These are phyloP conservation scores for Dryomyza anilis DNA, from an alignment of 2,888 invertebrate species.

Conservation along the genomic window DNA sequence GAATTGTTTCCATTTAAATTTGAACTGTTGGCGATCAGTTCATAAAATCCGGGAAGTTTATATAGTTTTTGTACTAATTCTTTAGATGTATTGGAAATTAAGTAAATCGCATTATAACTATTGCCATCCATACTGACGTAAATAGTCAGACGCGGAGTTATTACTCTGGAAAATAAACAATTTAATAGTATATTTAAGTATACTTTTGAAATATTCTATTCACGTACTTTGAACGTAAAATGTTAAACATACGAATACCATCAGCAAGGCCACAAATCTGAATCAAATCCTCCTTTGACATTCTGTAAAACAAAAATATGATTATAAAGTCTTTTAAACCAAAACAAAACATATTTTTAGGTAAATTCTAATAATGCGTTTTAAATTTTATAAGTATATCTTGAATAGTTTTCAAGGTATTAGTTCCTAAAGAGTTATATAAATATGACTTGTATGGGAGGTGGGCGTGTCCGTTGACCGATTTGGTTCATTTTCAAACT, in stretches of 20 bases:
- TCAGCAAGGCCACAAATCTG: slow-evolving; percentile 94
- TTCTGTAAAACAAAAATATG: slow-evolving; percentile 56
- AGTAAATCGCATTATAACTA: slow-evolving; percentile 80
- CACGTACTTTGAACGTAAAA: slow-evolving; percentile 80
- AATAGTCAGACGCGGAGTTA: slow-evolving; percentile 79
- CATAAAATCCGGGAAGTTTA: slow-evolving; percentile 64
- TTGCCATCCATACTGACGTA: slow-evolving; percentile 77
- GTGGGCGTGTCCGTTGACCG: too few relatives aligned
- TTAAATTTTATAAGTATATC: neutral
- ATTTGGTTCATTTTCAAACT: too few relatives aligned
- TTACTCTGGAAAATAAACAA: slow-evolving; percentile 62
- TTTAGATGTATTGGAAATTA: slow-evolving; percentile 70
- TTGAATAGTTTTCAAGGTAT: neutral
- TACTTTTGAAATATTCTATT: neutral
- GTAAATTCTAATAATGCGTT: neutral
- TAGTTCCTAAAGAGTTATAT: too few relatives aligned
- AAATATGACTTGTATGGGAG: too few relatives aligned
- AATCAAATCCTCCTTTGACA: slow-evolving; percentile 89
- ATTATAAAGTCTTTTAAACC: neutral
- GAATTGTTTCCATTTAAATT: slow-evolving; percentile 27
- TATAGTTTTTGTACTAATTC: slow-evolving; percentile 73
- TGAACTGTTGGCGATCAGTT: slow-evolving; percentile 53
- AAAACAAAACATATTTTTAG: neutral
- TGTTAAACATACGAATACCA: slow-evolving; percentile 91
- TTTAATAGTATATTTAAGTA: neutral